Evolutionary conservation across 1,140 invertebrate genomes (phyloP).

Genomic region (Temnothorax longispinosus): DNA sequence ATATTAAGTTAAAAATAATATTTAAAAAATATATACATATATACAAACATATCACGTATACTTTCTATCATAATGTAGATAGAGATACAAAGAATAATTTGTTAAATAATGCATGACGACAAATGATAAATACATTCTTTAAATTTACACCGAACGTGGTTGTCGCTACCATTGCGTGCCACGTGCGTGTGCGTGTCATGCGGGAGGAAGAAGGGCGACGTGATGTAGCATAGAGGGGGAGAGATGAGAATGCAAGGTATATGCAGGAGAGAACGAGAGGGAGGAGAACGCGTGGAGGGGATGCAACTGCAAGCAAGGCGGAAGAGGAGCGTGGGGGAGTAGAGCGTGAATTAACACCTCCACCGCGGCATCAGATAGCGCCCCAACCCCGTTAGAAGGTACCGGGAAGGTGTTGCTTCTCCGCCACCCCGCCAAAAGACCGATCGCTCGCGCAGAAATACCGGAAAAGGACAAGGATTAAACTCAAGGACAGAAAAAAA

Average conservation of each 20-base stretch:
- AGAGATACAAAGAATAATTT: background rate
- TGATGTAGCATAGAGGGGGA: slow-evolving; percentile 11
- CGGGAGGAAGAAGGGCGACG: background rate
- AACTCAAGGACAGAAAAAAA: slow-evolving; percentile 61
- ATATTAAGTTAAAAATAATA: background rate
- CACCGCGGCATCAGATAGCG: slow-evolving; percentile 82
- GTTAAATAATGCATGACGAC: background rate
- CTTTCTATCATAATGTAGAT: background rate
- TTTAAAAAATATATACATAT: background rate
- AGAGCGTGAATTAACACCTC: slow-evolving; percentile 84
- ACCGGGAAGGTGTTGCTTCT: slow-evolving; percentile 53
- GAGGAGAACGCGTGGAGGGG: slow-evolving; percentile 5
- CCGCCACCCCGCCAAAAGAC: background rate
- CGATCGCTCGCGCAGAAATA: slow-evolving; percentile 9
- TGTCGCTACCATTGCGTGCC: slow-evolving; percentile 23
- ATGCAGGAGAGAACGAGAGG: slow-evolving; percentile 21
- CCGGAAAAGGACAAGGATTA: slow-evolving; percentile 24
- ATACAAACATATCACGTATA: background rate
- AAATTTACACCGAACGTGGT: background rate
- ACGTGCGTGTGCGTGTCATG: slow-evolving; percentile 37
- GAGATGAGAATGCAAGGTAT: slow-evolving; percentile 12
- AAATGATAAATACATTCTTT: background rate
- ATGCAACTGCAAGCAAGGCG: slow-evolving; percentile 59
- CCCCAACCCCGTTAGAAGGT: slow-evolving; percentile 50
- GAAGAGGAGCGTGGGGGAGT: slow-evolving; percentile 60